Conservation (phyloP, 2,113 vertebrate genomes). For the Pollachius pollachius region DNA sequence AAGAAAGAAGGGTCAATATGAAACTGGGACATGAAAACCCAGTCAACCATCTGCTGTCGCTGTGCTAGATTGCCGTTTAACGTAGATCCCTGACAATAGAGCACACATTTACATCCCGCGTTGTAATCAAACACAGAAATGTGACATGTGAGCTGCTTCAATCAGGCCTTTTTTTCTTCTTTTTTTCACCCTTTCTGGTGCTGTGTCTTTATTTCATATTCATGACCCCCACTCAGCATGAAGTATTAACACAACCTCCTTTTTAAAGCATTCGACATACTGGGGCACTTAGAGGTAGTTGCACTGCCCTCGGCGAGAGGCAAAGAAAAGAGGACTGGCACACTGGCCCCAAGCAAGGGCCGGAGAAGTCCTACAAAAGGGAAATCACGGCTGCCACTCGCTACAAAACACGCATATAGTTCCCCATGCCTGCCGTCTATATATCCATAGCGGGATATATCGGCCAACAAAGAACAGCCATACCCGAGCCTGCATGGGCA, state of each 20-base stretch:
- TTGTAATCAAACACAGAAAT: no score
- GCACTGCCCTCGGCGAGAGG: slow-evolving; percentile 44
- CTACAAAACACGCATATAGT: no score
- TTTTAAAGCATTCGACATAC: slow-evolving; percentile 39
- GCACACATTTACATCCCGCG: no score
- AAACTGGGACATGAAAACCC: background rate
- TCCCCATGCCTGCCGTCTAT: no score
- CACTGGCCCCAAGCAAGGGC: slow-evolving; percentile 39
- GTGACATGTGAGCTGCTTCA: no score
- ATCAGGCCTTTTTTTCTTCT: no score
- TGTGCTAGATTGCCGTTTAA: no score
- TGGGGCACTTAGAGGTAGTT: slow-evolving; percentile 44
- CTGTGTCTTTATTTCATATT: slow-evolving; percentile 47
- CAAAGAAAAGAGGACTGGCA: slow-evolving; percentile 28
- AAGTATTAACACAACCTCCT: slow-evolving; percentile 52
- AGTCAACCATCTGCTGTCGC: no score
- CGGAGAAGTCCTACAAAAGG: slow-evolving; percentile 13
- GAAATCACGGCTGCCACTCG: slow-evolving; percentile 33
- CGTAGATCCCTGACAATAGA: no score
- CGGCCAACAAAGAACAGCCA: background rate
- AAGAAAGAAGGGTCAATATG: no score
- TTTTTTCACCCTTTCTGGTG: background rate
- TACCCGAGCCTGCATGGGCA: slow-evolving; percentile 31
- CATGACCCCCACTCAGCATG: slow-evolving; percentile 38
- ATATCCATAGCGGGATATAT: no score